Conservation (phyloP, 2,113 vertebrate species). For the Plecotus auritus region DNA sequence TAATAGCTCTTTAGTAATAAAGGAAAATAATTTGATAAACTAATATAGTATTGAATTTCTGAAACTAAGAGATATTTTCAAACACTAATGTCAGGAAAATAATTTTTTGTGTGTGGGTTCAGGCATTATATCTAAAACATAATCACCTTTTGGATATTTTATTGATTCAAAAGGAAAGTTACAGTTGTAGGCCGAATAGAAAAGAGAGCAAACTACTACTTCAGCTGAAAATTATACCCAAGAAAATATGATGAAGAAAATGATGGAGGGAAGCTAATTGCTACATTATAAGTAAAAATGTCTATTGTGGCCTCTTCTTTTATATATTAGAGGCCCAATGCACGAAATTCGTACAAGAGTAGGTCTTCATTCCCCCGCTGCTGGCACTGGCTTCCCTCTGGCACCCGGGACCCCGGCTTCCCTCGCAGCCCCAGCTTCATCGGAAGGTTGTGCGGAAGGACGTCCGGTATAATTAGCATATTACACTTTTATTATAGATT, state of each 20-base stretch:
- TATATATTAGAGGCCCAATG: too few relatives aligned
- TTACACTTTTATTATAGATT: not conserved
- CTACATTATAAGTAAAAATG: not conserved
- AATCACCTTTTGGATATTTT: not conserved
- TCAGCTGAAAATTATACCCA: not conserved
- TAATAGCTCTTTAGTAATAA: not conserved
- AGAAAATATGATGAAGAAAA: not conserved
- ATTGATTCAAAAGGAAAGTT: constrained; percentile 31
- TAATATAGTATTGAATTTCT: constrained; percentile 5
- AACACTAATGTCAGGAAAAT: too few relatives aligned
- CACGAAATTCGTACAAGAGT: too few relatives aligned
- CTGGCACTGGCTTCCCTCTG: too few relatives aligned
- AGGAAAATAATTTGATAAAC: not conserved
- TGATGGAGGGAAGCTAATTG: not conserved
- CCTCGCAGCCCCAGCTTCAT: too few relatives aligned
- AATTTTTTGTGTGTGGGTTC: too few relatives aligned
- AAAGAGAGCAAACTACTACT: constrained; percentile 15
- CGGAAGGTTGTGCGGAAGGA: too few relatives aligned
- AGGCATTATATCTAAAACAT: not conserved
- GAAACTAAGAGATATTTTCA: not conserved
- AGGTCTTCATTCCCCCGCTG: too few relatives aligned
- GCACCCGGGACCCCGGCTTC: too few relatives aligned
- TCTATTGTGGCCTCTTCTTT: not conserved
- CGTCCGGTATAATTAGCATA: too few relatives aligned
- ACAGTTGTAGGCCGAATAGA: not conserved